Evolutionary conservation across 2,888 invertebrate genomes (phyloP).

Genomic region (Zhuqinia jingwanae): DNA sequence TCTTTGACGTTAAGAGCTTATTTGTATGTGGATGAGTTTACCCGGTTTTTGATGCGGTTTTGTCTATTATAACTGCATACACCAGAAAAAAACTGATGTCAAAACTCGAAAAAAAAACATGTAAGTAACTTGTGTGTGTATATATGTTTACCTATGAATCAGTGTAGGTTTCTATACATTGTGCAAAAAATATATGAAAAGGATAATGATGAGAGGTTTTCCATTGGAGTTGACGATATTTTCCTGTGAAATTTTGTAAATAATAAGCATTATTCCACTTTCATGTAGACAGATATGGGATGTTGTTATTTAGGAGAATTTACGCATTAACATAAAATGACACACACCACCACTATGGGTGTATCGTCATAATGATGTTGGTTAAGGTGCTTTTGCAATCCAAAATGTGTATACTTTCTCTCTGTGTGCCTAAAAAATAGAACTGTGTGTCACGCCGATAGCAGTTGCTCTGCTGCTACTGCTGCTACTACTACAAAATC

Average conservation of each 20-base stretch:
- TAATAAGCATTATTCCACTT: not conserved
- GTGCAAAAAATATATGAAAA: not conserved
- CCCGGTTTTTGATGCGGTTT: conserved; percentile 67
- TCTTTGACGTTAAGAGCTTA: conserved; percentile 58
- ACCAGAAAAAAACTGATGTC: not conserved
- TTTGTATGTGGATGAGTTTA: conserved; percentile 52
- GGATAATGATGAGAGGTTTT: not conserved
- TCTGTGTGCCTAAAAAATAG: no score
- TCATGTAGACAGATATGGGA: not conserved
- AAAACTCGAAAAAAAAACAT: not conserved
- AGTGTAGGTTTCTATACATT: not conserved
- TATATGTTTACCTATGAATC: no score
- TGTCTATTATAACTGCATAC: not conserved
- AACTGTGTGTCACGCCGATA: no score
- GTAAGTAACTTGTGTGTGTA: not conserved
- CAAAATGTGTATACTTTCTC: no score
- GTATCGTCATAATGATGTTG: no score
- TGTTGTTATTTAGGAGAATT: not conserved
- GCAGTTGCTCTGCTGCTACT: no score
- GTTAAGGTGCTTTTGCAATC: no score
- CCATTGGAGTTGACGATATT: not conserved
- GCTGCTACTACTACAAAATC: no score
- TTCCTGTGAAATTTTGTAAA: not conserved
- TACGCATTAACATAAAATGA: not conserved
- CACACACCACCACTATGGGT: no score